Evolutionary conservation across 2,113 vertebrate genomes (phyloP).

Genomic region (Rynchops niger): DNA sequence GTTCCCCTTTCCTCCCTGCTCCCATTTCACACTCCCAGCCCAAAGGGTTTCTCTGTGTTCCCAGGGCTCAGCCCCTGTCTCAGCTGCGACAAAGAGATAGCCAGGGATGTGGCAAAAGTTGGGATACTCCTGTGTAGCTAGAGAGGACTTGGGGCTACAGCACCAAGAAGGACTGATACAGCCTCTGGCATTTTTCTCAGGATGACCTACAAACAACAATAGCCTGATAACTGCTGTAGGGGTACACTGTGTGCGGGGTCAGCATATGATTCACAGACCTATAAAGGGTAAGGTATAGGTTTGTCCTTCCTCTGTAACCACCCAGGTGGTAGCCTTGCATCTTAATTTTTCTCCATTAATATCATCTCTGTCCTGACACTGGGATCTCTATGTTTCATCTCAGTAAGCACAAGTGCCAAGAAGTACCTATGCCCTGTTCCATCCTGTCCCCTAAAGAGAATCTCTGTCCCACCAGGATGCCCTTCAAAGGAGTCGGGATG

Average conservation of each 20-base stretch:
- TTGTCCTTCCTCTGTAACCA: neutral
- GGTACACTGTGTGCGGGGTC: neutral
- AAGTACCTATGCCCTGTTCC: neutral
- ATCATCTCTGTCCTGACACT: neutral
- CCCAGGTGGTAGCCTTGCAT: neutral
- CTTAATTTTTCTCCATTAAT: neutral
- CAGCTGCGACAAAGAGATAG: neutral
- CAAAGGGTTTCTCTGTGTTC: neutral
- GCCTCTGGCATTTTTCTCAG: neutral
- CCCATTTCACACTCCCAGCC: neutral
- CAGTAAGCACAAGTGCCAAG: neutral
- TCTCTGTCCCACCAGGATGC: neutral
- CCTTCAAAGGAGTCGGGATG: neutral
- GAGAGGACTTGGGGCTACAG: neutral
- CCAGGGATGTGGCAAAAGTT: neutral
- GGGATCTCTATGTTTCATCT: neutral
- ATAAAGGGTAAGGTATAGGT: neutral
- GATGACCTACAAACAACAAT: neutral
- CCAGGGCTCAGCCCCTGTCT: neutral
- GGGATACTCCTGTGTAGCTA: neutral
- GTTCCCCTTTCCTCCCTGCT: neutral
- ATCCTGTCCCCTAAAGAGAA: neutral
- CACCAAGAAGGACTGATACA: neutral
- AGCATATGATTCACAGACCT: rapidly evolving
- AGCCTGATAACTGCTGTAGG: neutral